A percentile compares a stretch with the other conserved stretches of the same genome.
These are phyloP conservation scores for Panulirus ornatus DNA, from an alignment of 1,140 invertebrate species.

Conservation along the genomic window DNA sequence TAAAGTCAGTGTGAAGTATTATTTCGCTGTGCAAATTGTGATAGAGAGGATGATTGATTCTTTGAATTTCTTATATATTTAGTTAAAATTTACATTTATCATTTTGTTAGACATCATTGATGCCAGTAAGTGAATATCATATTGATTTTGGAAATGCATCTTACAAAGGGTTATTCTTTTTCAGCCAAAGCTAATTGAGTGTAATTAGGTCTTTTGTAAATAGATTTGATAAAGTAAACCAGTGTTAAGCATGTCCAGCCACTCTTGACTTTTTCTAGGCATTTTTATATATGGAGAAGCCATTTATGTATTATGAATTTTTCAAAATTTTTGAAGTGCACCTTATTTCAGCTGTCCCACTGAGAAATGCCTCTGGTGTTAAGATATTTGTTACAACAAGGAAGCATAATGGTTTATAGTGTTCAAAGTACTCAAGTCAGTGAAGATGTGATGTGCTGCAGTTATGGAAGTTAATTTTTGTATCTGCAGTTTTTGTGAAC, in stretches of 20 bases:
- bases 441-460: neutral
- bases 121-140: too few species aligned
- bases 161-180: too few species aligned
- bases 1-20: too few species aligned
- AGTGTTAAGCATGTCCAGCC: slow-evolving; percentile 53
- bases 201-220: slow-evolving; percentile 42
- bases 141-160: too few species aligned
- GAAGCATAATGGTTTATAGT: neutral
- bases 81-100: too few species aligned
- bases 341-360: neutral
- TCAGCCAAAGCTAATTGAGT: neutral
- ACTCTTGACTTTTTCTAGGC: slow-evolving; percentile 27
- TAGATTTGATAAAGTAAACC: slow-evolving; percentile 45
- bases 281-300: slow-evolving; percentile 31
- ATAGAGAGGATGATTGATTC: too few species aligned
- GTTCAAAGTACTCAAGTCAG: neutral
- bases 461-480: neutral
- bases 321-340: slow-evolving; percentile 35
- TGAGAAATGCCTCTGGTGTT: neutral
- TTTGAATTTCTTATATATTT: too few species aligned
- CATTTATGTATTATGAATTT: slow-evolving; percentile 39
- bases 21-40: too few species aligned
- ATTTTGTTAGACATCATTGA: too few species aligned
- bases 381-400: neutral
- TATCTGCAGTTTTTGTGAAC: neutral